Evolutionary conservation across 2,888 invertebrate species (phyloP), one percentile per base, ranked within the genome.

Genomic region (Leucozona laternaria): DNA sequence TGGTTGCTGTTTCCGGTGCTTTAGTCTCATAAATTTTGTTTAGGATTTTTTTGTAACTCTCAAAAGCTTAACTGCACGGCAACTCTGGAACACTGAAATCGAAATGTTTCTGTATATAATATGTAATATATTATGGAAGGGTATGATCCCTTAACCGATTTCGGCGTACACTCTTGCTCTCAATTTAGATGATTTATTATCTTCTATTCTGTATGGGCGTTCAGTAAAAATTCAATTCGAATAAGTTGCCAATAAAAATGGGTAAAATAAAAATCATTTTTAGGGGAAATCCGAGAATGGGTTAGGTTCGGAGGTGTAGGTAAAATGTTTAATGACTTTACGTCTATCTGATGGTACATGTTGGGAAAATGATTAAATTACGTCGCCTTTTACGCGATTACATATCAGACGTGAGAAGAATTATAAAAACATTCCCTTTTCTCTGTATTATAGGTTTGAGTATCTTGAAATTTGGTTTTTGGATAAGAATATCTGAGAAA

Each of bases 221-320:
- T 53, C 31, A 70, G 72, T 83, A 71, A 83, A 79, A 83, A 79
- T 79, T 79, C 70, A 83, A 79, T 79, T 73, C 79, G 62, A 79
- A 75, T 70, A 75, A 79, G 75, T 75, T 83, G 48, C 60, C 73
- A 75, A 83, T 64, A 75, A 83, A 83, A 79, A 31, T 43, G 70
- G 62, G 17, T 50, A 31, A 78, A 72, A 73, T 48, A 57, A 53
- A 62, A 66, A 22, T 37, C 11, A 50, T 34, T 53, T 68, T 50
- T 37, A n/a, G n/a, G 13, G 66, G 31, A 66, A 50, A 80, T 70
- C 48, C 70, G n/a, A 70, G 37, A 22, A 34, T 68, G 5, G 13
- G 13, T 2, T 22, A 13, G 50, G 15, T 22, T 22, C 15, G 25
- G 2, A 22, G 22, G 28, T 45, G n/a, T 40, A 66, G 31, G 48